Evolutionary conservation across 2,888 invertebrate species (phyloP).

Genomic region (Apomyelois bistriatella): DNA sequence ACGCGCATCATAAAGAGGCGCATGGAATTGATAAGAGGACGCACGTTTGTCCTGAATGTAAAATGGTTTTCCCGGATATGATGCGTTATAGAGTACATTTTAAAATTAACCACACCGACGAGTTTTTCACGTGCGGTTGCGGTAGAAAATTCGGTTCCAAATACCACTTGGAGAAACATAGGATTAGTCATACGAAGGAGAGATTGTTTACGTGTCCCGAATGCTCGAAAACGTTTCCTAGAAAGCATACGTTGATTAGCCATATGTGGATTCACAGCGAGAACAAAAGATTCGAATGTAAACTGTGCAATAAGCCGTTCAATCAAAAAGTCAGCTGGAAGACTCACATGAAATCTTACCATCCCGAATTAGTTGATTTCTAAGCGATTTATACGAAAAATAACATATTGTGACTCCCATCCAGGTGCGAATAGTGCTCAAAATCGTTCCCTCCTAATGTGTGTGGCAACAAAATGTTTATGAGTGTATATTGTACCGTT

Average conservation of each 20-base stretch:
- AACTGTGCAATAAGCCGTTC: constrained; percentile 47
- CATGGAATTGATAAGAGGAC: constrained; percentile 44
- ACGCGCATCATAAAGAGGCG: constrained; percentile 39
- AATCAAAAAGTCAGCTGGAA: constrained; percentile 51
- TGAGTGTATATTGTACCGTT: too few relatives aligned
- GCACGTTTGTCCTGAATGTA: constrained; percentile 49
- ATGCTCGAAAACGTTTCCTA: constrained; percentile 60
- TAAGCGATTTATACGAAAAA: too few relatives aligned
- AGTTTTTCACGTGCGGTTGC: constrained; percentile 47
- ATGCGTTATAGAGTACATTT: constrained; percentile 47
- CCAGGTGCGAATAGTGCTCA: too few relatives aligned
- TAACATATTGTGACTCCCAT: too few relatives aligned
- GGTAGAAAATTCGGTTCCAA: constrained; percentile 62
- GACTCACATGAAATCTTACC: constrained; percentile 59
- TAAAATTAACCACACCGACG: constrained; percentile 44
- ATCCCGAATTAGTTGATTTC: constrained; percentile 38
- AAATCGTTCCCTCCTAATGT: too few relatives aligned
- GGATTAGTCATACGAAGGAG: constrained; percentile 66
- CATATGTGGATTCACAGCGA: constrained; percentile 66
- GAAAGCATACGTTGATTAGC: constrained; percentile 51
- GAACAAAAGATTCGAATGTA: constrained; percentile 50
- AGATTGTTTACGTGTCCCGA: constrained; percentile 66
- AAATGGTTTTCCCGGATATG: constrained; percentile 37
- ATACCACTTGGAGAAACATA: constrained; percentile 60
- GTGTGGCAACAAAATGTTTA: too few relatives aligned